Percentiles rank a stretch among this genome's conserved stretches.
Evolutionary conservation across 2,797 vertebrate genomes (phyloP).

Genomic region (Argentina silus): DNA sequence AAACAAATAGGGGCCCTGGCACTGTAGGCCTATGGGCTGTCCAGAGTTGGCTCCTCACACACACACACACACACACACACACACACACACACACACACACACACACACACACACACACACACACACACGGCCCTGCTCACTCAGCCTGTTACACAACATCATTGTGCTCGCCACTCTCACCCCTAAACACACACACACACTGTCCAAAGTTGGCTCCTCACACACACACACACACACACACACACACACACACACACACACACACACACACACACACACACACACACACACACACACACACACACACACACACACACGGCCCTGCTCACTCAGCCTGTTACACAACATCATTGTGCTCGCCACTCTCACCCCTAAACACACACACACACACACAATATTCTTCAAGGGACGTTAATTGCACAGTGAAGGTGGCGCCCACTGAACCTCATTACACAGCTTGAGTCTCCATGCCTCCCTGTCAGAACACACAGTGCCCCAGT

Average conservation of each 20-base stretch:
- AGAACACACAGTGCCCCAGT: not conserved
- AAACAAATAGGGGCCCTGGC: constrained; percentile 14
- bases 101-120: constrained; percentile 22
- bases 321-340: not conserved
- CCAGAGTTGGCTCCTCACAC: not conserved
- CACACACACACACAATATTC: not conserved
- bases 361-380: not conserved
- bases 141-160: not conserved
- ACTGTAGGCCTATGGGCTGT: constrained; percentile 11
- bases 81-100: constrained; percentile 22
- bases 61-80: constrained; percentile 17
- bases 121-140: not conserved
- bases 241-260: too few relatives aligned
- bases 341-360: not conserved
- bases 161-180: not conserved
- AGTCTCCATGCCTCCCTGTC: constrained; percentile 38
- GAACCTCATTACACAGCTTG: constrained; percentile 47
- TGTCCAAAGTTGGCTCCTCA: too few relatives aligned
- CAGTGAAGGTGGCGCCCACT: constrained; percentile 32
- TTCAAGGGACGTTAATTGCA: constrained; percentile 30
- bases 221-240: too few relatives aligned
- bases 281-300: constrained; percentile 23
- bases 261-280: not conserved
- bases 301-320: constrained; percentile 8
- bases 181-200: not conserved